Conservation (phyloP, 64 coral and sea anemone species). For the Acropora tenuis region DNA sequence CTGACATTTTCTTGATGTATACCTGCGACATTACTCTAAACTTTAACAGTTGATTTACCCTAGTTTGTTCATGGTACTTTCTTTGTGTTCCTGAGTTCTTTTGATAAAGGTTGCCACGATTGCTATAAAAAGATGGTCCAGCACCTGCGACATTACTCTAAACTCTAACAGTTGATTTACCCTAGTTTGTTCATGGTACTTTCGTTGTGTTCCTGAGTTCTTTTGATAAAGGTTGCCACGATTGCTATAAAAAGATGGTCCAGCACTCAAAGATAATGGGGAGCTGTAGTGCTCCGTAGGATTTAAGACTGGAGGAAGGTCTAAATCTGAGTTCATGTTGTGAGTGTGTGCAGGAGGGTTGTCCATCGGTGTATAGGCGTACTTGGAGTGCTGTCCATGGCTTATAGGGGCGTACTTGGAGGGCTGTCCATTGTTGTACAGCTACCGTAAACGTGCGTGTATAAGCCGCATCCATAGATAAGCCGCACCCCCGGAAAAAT, state of each 20-base stretch:
- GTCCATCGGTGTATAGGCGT: not conserved
- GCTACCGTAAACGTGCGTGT: too few species aligned
- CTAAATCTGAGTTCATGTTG: not conserved
- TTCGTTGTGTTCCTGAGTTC: constrained; percentile 2
- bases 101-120: not conserved
- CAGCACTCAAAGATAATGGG: constrained; percentile 5
- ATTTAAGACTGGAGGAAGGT: constrained; percentile 1
- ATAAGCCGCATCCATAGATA: too few species aligned
- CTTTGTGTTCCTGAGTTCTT: constrained; percentile 17
- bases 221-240: constrained; percentile 13
- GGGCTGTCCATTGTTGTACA: not conserved
- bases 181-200: not conserved
- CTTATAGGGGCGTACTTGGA: not conserved
- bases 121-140: not conserved
- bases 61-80: not conserved
- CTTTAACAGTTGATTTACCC: not conserved
- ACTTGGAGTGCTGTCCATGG: not conserved
- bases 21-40: constrained; percentile 22
- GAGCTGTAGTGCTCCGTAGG: not conserved
- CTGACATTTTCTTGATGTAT: constrained; percentile 31
- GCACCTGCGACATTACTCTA: constrained; percentile 14
- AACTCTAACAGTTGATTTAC: constrained; percentile 2
- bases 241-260: constrained; percentile 14
- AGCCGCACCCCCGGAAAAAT: too few species aligned
- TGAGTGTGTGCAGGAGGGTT: not conserved